Base-by-base conservation (phyloP, 92 coral and sea anemone genomes). In the Palythoa grandiflora region DNA sequence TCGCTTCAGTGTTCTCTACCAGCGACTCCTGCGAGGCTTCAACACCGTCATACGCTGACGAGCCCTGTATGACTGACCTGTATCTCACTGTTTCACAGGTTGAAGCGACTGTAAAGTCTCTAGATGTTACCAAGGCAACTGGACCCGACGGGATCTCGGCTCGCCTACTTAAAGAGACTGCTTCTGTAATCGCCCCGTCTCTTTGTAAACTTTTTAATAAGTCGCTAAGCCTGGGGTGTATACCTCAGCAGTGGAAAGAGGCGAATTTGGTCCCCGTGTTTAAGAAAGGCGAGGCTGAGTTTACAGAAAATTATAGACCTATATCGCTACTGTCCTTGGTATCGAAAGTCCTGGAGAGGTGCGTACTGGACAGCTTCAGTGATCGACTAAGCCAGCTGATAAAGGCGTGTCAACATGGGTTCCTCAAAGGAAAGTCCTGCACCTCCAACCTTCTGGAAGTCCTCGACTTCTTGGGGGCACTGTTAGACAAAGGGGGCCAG, bases 1-100 rank as follows among this genome's bases (percentile, higher is more conserved):
- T 89, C 71, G 79, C 89, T 47, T 89, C 92, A 20, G 92, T 89
- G 76, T 89, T 83, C 48, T 50, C 81, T 38, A 73, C 78, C 52
- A 54, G 60, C 60, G 60, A 54, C 60, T 54, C 60, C 60, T 54
- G 60, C 60, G 60, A 54, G 60, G 53, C 52, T 73, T 38, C 78
- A 73, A 71, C 76, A 20, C 38, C 15, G 15, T 38, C 53, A 8
- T 38, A 11, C 52, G 38, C 52, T 38, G 78, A 39, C 53, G 78
- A 38, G 52, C 78, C 52, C 78, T 28, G 17, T 28, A 8, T 73
- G 17, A 11, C 78, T 38, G 78, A 37, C 52, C 52, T 73, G 78
- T 11, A 73, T 8, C 15, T 37, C 52, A 73, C 52, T 73, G 38
- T 28, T 28, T 20, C 38, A 71, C 39, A 71, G 44, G 76, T 71